A percentile compares a stretch with the other conserved stretches of the same genome.
These are phyloP conservation scores for Sinotaia quadrata DNA, from an alignment of 2,888 invertebrate species.

Conservation along the genomic window DNA sequence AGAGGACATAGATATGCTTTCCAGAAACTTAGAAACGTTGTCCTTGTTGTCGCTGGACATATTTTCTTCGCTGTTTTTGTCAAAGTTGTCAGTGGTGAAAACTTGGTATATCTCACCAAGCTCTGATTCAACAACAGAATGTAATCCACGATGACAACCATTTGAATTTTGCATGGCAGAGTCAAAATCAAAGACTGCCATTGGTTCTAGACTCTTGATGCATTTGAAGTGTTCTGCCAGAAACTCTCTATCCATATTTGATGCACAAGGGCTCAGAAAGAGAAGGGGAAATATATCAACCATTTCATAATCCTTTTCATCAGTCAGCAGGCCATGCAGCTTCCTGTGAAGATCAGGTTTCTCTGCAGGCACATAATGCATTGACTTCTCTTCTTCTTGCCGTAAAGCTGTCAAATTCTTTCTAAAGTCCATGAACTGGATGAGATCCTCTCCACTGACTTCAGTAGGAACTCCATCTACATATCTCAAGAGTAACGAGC, in stretches of 20 bases:
- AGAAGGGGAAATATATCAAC: conserved; percentile 40
- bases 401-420: conserved; percentile 17
- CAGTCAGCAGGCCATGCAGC: conserved; percentile 38
- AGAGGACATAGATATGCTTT: conserved; percentile 39
- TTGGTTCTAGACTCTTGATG: conserved; percentile 39
- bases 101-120: conserved; percentile 35
- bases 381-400: conserved; percentile 16
- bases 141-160: conserved; percentile 32
- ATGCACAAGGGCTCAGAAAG: conserved; percentile 36
- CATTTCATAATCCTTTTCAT: conserved; percentile 33
- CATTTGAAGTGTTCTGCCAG: conserved; percentile 33
- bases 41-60: conserved; percentile 25
- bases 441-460: conserved; percentile 25
- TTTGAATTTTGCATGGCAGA: conserved; percentile 11
- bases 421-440: conserved; percentile 31
- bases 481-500: not conserved
- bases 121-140: conserved; percentile 30
- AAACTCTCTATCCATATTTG: conserved; percentile 27
- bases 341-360: conserved; percentile 36
- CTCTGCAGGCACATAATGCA: not conserved
- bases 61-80: conserved; percentile 34
- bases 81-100: conserved; percentile 47
- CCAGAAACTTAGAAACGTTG: conserved; percentile 27
- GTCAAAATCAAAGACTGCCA: conserved; percentile 48
- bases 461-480: not conserved